Evolutionary conservation across 1,140 invertebrate genomes (phyloP).

Genomic region (Helicoverpa armigera): DNA sequence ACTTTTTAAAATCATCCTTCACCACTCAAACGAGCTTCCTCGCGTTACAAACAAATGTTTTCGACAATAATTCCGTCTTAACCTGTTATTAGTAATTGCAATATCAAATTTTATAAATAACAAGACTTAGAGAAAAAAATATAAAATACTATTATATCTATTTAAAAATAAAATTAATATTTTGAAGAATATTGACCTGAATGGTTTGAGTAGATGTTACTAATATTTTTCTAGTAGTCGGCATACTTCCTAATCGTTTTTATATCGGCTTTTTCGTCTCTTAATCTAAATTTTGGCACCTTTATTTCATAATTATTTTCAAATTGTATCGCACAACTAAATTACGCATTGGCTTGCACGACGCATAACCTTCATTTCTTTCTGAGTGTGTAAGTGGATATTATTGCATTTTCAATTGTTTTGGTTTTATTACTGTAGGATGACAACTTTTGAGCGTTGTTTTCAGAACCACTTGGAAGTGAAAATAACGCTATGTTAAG

Average conservation of each 20-base stretch:
- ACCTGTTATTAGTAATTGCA: conserved; percentile 54
- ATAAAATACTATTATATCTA: conserved; percentile 12
- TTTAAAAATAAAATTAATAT: conserved; percentile 37
- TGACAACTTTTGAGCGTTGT: too few species aligned
- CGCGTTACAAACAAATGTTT: conserved; percentile 56
- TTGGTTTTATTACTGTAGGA: too few species aligned
- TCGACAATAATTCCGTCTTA: conserved; percentile 64
- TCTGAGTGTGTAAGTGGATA: neutral
- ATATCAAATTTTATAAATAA: conserved; percentile 50
- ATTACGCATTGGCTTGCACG: conserved; percentile 20
- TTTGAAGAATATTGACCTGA: conserved; percentile 47
- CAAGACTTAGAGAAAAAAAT: neutral
- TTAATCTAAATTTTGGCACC: neutral
- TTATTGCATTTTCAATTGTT: conserved; percentile 28
- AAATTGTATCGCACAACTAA: conserved; percentile 25
- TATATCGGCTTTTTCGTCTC: conserved; percentile 21
- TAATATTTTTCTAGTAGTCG: conserved; percentile 44
- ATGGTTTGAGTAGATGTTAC: conserved; percentile 31
- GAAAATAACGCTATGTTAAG: too few species aligned
- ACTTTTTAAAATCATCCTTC: neutral
- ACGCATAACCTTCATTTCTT: neutral
- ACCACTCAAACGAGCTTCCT: conserved; percentile 56
- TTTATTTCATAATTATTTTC: conserved; percentile 25
- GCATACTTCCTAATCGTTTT: conserved; percentile 28
- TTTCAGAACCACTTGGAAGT: too few species aligned